A percentile compares a stretch with the other conserved stretches of the same genome.
Evolutionary conservation across 2,113 vertebrate species (phyloP).

Genomic region (Martes martes): DNA sequence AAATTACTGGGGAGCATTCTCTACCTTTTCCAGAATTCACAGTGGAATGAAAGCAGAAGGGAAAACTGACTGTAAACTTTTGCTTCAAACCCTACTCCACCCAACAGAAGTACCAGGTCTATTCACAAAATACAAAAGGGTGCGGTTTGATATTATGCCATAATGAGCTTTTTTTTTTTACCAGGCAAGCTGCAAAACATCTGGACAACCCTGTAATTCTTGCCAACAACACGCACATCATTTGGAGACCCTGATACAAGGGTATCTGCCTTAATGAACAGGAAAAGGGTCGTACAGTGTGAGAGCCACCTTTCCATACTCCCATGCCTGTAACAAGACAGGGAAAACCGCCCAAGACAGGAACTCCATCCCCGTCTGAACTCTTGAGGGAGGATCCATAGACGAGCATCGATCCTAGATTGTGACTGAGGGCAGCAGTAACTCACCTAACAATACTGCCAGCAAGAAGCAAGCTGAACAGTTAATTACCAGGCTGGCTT

Average conservation of each 20-base stretch:
- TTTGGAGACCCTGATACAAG: neutral
- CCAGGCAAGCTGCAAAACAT: constrained; percentile 25
- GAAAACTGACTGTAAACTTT: neutral
- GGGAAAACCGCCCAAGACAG: neutral
- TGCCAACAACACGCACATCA: constrained; percentile 17
- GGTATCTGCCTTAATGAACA: neutral
- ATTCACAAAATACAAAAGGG: neutral
- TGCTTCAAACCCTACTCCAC: neutral
- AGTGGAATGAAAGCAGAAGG: neutral
- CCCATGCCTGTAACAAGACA: neutral
- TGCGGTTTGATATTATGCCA: neutral
- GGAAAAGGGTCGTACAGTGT: rapidly evolving
- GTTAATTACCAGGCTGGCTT: constrained; percentile 53
- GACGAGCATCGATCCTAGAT: neutral
- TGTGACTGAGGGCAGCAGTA: neutral
- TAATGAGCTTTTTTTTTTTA: neutral
- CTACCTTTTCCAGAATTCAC: neutral
- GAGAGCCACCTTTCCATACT: neutral
- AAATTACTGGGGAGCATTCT: neutral
- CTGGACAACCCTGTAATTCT: neutral
- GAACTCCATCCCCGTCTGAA: neutral
- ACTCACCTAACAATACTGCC: neutral
- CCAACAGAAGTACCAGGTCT: neutral
- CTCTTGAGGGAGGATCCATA: neutral
- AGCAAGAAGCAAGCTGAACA: neutral